Percentiles rank a stretch among this genome's conserved stretches.
These are phyloP conservation scores for Spatulosminthurus flaviceps DNA, from an alignment of 2,888 invertebrate genomes.

Conservation along the genomic window DNA sequence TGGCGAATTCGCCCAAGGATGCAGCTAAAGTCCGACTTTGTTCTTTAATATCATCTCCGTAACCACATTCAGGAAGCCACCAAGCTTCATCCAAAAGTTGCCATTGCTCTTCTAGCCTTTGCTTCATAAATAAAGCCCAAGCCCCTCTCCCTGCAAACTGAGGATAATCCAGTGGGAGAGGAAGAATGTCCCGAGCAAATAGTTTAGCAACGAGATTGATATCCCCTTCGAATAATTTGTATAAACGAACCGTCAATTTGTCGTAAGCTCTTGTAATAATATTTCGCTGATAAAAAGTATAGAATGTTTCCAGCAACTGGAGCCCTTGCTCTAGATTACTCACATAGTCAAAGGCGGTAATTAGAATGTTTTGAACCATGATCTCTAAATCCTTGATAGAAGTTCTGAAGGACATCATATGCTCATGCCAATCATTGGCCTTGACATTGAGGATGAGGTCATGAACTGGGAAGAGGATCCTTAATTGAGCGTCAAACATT, in stretches of 20 bases:
- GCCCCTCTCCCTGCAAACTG: slow-evolving; percentile 55
- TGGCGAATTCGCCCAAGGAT: slow-evolving; percentile 67
- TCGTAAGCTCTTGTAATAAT: slow-evolving; percentile 67
- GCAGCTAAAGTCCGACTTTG: slow-evolving; percentile 71
- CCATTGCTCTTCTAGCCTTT: slow-evolving; percentile 55
- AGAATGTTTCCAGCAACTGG: slow-evolving; percentile 78
- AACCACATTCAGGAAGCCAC: slow-evolving; percentile 81
- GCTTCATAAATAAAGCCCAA: slow-evolving; percentile 59
- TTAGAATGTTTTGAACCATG: slow-evolving; percentile 83
- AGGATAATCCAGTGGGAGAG: slow-evolving; percentile 54
- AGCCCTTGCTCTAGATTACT: slow-evolving; percentile 84
- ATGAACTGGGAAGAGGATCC: slow-evolving; percentile 64
- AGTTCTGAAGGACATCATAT: slow-evolving; percentile 71
- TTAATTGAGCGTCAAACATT: slow-evolving; percentile 76
- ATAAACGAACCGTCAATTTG: slow-evolving; percentile 73
- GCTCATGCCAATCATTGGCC: slow-evolving; percentile 81
- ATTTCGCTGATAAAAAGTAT: slow-evolving; percentile 79
- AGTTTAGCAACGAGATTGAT: slow-evolving; percentile 71
- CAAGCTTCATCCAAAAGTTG: slow-evolving; percentile 77
- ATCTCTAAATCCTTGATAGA: slow-evolving; percentile 72
- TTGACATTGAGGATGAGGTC: slow-evolving; percentile 71
- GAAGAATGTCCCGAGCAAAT: slow-evolving; percentile 54
- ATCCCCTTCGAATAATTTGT: slow-evolving; percentile 74
- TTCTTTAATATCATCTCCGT: slow-evolving; percentile 76
- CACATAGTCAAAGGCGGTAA: slow-evolving; percentile 79